Evolutionary conservation across 2,888 invertebrate genomes (phyloP).

Genomic region (Pristionchus exspectatus): DNA sequence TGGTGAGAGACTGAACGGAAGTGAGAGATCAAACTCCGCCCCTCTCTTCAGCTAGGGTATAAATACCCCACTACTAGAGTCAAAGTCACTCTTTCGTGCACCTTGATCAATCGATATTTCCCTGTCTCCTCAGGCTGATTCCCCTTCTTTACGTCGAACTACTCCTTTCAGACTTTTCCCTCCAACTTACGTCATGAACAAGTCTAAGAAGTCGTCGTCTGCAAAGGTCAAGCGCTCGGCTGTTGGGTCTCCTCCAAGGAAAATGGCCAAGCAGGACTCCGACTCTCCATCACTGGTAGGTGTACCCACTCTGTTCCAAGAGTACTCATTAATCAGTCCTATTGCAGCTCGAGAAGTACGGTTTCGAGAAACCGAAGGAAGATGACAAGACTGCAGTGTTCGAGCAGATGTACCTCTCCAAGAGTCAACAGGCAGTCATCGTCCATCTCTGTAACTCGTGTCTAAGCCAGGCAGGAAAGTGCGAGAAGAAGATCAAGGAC

Average conservation of each 20-base stretch:
- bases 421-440: background rate
- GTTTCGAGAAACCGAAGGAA: background rate
- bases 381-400: background rate
- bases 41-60: background rate
- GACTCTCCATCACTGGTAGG: background rate
- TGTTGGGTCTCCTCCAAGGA: too few species aligned
- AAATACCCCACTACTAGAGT: background rate
- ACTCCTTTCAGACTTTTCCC: too few species aligned
- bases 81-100: too few species aligned
- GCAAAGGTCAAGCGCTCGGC: too few species aligned
- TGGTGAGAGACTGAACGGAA: background rate
- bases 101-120: too few species aligned
- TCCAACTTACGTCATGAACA: too few species aligned
- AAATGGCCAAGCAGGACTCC: background rate
- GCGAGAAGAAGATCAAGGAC: too few species aligned
- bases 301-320: background rate
- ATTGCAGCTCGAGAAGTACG: background rate
- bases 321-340: too few species aligned
- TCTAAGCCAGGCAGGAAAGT: too few species aligned
- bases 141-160: too few species aligned
- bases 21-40: background rate
- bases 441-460: background rate
- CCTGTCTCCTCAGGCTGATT: too few species aligned
- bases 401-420: background rate
- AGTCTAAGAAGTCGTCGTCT: too few species aligned